Percentiles rank a stretch among this genome's conserved stretches.
phyloP scores from a whole-genome alignment of 2,797 vertebrate species.

The Kryptolebias ocellatus region DNA sequence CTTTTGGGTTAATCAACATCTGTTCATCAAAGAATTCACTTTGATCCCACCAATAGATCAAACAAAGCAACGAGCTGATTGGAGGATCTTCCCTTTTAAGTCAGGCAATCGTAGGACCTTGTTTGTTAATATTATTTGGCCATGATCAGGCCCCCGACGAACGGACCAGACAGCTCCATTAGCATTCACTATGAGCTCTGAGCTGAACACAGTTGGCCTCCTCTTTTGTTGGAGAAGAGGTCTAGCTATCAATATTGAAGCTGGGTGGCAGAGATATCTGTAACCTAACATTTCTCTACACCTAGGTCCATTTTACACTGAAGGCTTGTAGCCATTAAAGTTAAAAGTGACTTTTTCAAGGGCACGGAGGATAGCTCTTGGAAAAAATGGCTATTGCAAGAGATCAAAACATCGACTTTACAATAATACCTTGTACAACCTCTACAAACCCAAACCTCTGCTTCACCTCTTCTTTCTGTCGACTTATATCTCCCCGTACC shows the following conservation, averaged over 20 bases:
- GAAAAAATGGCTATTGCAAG: constrained; percentile 10
- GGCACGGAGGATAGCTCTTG: constrained; percentile 4
- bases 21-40: constrained; percentile 47
- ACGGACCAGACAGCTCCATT: constrained; percentile 12
- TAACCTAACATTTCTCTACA: constrained; percentile 21
- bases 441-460: constrained; percentile 20
- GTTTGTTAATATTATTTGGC: constrained; percentile 37
- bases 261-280: constrained; percentile 14
- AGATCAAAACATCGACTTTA: constrained; percentile 43
- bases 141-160: constrained; percentile 20
- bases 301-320: constrained; percentile 24
- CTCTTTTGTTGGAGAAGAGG: constrained; percentile 8
- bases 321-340: constrained; percentile 15
- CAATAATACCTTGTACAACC: constrained; percentile 11
- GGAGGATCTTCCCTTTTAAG: constrained; percentile 29
- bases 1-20: constrained; percentile 45
- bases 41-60: constrained; percentile 32
- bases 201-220: constrained; percentile 12
- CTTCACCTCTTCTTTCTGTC: constrained; percentile 19
- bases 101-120: constrained; percentile 29
- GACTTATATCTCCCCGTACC: neutral
- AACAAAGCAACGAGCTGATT: constrained; percentile 51
- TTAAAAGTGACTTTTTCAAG: constrained; percentile 27
- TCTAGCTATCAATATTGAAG: constrained; percentile 1
- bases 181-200: constrained; percentile 22